phyloP scores from a whole-genome alignment of 2,797 vertebrate species.

The Sebastes taczanowskii region DNA sequence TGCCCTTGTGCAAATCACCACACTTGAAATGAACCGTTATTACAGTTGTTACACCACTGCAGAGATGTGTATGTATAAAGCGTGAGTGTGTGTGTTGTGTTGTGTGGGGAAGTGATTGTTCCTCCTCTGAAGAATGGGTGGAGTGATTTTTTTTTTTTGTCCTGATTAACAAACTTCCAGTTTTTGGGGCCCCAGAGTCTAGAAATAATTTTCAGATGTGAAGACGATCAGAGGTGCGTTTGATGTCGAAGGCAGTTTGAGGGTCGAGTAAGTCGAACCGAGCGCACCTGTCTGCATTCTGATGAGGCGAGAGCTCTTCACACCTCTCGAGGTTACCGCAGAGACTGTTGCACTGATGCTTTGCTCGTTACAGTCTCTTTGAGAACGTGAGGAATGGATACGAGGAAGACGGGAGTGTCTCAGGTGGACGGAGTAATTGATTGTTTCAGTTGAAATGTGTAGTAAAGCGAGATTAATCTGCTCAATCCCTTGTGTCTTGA shows the following conservation, averaged over 20 bases:
- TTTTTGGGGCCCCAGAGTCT: background rate
- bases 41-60: background rate
- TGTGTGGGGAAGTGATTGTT: background rate
- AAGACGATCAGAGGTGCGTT: conserved; percentile 40
- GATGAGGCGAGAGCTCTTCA: conserved; percentile 34
- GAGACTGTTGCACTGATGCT: background rate
- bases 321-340: background rate
- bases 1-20: conserved; percentile 5
- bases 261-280: conserved; percentile 20
- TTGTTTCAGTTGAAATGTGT: background rate
- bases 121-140: conserved; percentile 1
- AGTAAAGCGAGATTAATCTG: background rate
- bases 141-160: background rate
- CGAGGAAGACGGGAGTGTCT: background rate
- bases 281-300: conserved; percentile 49
- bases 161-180: conserved; percentile 27
- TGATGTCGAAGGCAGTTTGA: conserved; percentile 44
- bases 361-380: background rate
- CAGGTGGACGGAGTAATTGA: background rate
- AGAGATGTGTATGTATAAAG: background rate
- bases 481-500: background rate
- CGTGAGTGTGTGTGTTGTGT: background rate
- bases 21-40: background rate
- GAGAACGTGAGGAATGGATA: background rate
- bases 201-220: conserved; percentile 32